phyloP scores from a whole-genome alignment of 2,888 invertebrate genomes.

The Ennomos erosarius region DNA sequence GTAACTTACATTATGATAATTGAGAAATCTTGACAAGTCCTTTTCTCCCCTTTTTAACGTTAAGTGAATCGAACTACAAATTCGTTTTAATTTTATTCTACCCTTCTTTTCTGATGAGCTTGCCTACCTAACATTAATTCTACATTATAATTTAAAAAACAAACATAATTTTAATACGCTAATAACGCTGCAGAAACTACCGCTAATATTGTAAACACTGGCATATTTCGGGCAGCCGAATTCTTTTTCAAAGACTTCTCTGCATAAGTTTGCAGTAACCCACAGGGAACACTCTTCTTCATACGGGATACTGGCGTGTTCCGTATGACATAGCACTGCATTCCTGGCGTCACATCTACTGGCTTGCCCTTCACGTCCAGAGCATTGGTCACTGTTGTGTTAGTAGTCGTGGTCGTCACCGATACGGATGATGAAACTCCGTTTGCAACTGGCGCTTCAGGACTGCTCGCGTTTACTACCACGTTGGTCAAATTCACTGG shows the following conservation, averaged over 20 bases:
- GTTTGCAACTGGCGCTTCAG: constrained; percentile 41
- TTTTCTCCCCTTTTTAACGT: constrained; percentile 6
- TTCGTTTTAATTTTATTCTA: neutral
- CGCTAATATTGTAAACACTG: constrained; percentile 59
- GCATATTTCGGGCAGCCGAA: constrained; percentile 60
- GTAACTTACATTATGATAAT: neutral
- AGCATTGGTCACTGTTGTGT: constrained; percentile 70
- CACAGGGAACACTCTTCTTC: constrained; percentile 68
- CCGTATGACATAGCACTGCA: constrained; percentile 72
- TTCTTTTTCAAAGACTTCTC: constrained; percentile 66
- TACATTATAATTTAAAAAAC: constrained; percentile 7
- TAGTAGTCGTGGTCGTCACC: constrained; percentile 64
- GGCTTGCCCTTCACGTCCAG: constrained; percentile 74
- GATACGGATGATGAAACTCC: constrained; percentile 55
- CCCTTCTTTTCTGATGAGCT: constrained; percentile 11
- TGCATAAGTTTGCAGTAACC: constrained; percentile 71
- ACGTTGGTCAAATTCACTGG: constrained; percentile 55
- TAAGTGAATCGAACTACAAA: constrained; percentile 12
- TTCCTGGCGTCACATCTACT: constrained; percentile 70
- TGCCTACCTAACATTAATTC: neutral
- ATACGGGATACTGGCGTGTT: constrained; percentile 56
- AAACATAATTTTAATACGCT: constrained; percentile 35
- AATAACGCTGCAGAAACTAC: constrained; percentile 52
- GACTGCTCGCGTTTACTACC: constrained; percentile 45
- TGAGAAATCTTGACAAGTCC: constrained; percentile 7